These are phyloP conservation scores for Kryptolebias ocellatus DNA, from an alignment of 2,797 vertebrate species.

Conservation along the genomic window DNA sequence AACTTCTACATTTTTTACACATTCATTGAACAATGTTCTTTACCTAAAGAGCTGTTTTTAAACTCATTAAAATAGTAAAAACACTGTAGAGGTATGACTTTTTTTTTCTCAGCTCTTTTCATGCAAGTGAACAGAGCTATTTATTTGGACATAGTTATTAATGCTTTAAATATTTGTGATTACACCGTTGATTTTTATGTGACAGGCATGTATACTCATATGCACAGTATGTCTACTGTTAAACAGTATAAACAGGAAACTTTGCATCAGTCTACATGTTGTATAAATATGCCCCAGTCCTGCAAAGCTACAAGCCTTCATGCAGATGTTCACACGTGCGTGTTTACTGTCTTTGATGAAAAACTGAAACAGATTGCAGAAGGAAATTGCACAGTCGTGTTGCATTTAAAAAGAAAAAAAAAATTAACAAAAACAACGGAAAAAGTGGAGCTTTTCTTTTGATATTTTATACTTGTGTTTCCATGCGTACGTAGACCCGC, in stretches of 20 bases:
- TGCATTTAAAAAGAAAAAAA: conserved; percentile 49
- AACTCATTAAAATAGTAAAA: too few species aligned
- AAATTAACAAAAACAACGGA: conserved; percentile 35
- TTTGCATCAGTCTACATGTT: background rate
- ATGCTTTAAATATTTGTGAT: too few species aligned
- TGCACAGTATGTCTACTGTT: background rate
- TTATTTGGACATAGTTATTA: too few species aligned
- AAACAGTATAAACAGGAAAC: background rate
- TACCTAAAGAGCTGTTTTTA: background rate
- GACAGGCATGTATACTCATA: background rate
- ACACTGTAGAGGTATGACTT: too few species aligned
- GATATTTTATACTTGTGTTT: conserved; percentile 37
- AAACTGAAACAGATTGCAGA: conserved; percentile 66
- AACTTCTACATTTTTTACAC: too few species aligned
- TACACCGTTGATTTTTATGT: too few species aligned
- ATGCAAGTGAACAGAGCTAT: too few species aligned
- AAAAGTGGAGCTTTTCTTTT: conserved; percentile 61
- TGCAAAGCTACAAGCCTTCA: conserved; percentile 42
- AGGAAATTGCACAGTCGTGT: conserved; percentile 60
- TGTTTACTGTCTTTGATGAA: conserved; percentile 64
- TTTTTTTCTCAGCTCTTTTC: too few species aligned
- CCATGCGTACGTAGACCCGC: conserved; percentile 3
- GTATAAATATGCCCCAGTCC: conserved; percentile 24
- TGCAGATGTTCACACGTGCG: conserved; percentile 50
- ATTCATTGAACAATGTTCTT: background rate